Conservation (phyloP, 2,888 invertebrate genomes). For the Lochmaea capreae region DNA sequence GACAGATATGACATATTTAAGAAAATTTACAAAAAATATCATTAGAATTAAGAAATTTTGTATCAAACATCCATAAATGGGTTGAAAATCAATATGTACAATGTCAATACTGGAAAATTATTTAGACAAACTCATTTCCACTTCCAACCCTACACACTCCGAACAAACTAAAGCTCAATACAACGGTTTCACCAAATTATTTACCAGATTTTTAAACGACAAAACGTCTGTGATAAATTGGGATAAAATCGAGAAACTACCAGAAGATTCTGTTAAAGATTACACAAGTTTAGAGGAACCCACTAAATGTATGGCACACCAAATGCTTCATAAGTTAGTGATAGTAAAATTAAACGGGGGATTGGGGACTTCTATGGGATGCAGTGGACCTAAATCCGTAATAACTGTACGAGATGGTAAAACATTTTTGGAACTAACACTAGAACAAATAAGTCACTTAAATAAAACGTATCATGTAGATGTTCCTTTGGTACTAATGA, state of each 20-base stretch:
- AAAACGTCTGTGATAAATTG: constrained; percentile 82
- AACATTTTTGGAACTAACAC: constrained; percentile 93
- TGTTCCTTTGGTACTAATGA: constrained; percentile 98
- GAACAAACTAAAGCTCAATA: constrained; percentile 63
- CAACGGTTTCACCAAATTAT: constrained; percentile 58
- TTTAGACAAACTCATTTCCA: not conserved
- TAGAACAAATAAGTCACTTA: constrained; percentile 94
- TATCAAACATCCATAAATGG: no score
- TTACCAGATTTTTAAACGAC: constrained; percentile 56
- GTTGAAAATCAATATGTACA: not conserved
- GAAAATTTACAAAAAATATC: not conserved
- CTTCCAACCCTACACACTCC: constrained; percentile 77
- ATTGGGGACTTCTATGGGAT: constrained; percentile 96
- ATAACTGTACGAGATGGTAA: constrained; percentile 93
- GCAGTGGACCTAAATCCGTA: constrained; percentile 94
- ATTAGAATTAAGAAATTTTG: not conserved
- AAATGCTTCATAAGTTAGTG: constrained; percentile 88
- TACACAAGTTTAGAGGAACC: constrained; percentile 79
- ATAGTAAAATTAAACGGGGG: constrained; percentile 97
- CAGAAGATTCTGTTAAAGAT: constrained; percentile 84
- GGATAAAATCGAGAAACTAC: constrained; percentile 91
- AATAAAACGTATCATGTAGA: constrained; percentile 95
- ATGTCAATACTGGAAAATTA: not conserved
- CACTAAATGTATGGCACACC: constrained; percentile 67
- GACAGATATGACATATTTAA: not conserved